phyloP scores from a whole-genome alignment of 2,113 vertebrate genomes.

The Tetrao urogallus region DNA sequence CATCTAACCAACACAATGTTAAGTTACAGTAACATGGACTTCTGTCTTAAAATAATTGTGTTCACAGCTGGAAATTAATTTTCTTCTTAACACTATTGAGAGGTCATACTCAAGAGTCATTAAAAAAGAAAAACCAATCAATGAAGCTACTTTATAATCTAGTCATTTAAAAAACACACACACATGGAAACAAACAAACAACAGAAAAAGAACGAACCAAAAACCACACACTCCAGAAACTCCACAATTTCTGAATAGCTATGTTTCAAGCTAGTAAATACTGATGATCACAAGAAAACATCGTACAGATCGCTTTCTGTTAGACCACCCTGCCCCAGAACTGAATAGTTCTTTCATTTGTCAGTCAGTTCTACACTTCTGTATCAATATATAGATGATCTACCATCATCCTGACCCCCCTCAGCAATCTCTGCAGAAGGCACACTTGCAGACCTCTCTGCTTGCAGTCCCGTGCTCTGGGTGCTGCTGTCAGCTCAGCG shows the following conservation, averaged over 20 bases:
- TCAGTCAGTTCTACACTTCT: not conserved
- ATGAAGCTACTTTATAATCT: not conserved
- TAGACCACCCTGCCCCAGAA: not conserved
- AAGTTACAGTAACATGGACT: not conserved
- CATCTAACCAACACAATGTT: not conserved
- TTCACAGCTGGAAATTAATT: not conserved
- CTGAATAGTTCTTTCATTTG: not conserved
- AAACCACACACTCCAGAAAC: not conserved
- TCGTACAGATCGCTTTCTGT: not conserved
- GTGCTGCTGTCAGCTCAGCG: accelerated
- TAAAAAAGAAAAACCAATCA: not conserved
- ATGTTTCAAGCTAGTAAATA: not conserved
- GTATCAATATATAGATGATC: not conserved
- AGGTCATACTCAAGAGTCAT: not conserved
- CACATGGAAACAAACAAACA: too few species aligned
- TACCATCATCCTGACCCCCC: not conserved
- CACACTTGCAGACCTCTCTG: not conserved
- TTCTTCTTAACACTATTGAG: not conserved
- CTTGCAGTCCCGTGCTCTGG: accelerated
- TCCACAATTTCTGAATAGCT: not conserved
- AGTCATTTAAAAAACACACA: not conserved
- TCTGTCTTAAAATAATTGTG: not conserved
- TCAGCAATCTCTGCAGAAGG: not conserved
- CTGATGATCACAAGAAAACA: not conserved
- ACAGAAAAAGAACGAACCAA: too few species aligned